Base-by-base conservation (phyloP, 1,140 invertebrate genomes). In the Hyles euphorbiae region DNA sequence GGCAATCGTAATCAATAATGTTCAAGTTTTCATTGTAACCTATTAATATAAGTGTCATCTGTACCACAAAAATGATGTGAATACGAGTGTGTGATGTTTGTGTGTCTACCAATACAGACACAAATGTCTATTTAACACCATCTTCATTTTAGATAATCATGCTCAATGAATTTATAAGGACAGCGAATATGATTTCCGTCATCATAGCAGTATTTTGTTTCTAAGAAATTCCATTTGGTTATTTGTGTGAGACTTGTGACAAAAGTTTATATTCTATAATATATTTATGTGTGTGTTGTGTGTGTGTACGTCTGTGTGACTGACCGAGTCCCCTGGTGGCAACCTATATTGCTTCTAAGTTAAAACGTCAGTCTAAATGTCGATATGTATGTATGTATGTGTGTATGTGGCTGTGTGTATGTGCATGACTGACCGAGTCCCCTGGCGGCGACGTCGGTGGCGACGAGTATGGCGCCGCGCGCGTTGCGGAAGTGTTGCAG, bases 401-500 rank as follows among this genome's bases (percentile, higher is more conserved):
- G n/a, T 50, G 10, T 3, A n/a, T n/a, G n/a, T n/a, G n/a, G n/a
- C n/a, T n/a, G 1, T n/a, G 48, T 32, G 6, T 45, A 45, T 9
- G 3, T 45, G 8, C 44, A 45, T 45, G 44, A 45, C 1, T 8
- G 44, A 5, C 44, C 3, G 11, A 45, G 44, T 45, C 10, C 43
- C 43, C 6, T 44, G 43, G 43, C 1, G 10, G 43, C 5, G 43
- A 5, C 8, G 44, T 45, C 11, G 11, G 44, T 45, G 44, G 44
- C 44, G 5, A 99, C 96, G 58, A 99, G 90, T 76, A 99, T 98
- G 48, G 95, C 95, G 70, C 90, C 90, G 63, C 92, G 91, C 83
- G 96, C 96, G 65, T 90, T 94, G 58, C 95, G 92, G 91, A 98
- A 98, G 78, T 91, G 96, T 91, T 94, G 90, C 65, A 94, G 89